Conservation (phyloP, 2,797 vertebrate species). For the Anguilla pacifica region DNA sequence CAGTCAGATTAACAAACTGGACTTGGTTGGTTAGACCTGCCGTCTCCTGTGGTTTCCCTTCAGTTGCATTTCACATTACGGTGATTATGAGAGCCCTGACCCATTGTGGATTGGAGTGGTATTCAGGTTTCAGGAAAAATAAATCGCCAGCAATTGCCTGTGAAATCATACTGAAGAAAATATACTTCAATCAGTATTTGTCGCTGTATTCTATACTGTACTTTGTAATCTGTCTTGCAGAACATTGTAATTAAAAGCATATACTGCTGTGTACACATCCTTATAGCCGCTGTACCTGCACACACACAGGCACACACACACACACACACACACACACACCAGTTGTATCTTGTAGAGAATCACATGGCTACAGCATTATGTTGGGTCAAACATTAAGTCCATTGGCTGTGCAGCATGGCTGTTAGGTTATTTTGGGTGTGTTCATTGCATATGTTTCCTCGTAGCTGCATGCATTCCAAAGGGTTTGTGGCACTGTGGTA, state of each 20-base stretch:
- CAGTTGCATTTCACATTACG: background rate
- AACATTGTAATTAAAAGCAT: background rate
- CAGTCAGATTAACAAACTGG: background rate
- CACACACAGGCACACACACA: background rate
- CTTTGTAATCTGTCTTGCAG: background rate
- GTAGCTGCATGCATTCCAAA: background rate
- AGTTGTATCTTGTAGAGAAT: background rate
- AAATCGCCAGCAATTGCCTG: background rate
- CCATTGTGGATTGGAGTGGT: background rate
- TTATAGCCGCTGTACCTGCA: background rate
- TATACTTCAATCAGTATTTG: background rate
- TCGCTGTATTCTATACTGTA: background rate
- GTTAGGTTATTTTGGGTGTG: background rate
- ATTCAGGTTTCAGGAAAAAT: conserved; percentile 6
- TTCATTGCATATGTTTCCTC: too few relatives aligned
- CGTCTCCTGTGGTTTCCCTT: background rate
- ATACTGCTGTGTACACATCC: background rate
- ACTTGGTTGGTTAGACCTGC: background rate
- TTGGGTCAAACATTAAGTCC: background rate
- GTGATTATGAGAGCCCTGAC: background rate
- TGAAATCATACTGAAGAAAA: background rate
- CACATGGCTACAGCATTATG: background rate
- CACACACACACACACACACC: background rate
- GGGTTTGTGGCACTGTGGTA: background rate
- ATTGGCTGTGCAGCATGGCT: background rate